A percentile compares a stretch with the other conserved stretches of the same genome.
phyloP scores from a whole-genome alignment of 2,113 vertebrate species.

The Patagioenas fasciata region DNA sequence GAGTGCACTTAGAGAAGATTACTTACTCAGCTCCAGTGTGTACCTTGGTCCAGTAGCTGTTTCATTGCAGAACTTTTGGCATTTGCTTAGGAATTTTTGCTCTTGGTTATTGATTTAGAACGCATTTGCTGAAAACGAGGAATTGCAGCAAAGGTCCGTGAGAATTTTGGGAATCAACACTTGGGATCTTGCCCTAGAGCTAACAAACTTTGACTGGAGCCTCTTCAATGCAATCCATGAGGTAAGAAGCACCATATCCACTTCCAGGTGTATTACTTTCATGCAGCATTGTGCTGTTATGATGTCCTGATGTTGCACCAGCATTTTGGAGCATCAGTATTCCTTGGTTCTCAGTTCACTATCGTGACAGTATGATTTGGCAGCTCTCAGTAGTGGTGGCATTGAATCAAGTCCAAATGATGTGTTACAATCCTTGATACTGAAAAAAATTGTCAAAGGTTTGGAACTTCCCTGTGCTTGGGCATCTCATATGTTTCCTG shows the following conservation, averaged over 20 bases:
- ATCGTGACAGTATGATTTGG: not conserved
- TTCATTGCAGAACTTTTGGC: not conserved
- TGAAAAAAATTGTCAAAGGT: not conserved
- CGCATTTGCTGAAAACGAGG: constrained; percentile 86
- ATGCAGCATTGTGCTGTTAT: not conserved
- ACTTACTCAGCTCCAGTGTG: constrained; percentile 16
- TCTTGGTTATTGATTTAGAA: constrained; percentile 75
- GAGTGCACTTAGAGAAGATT: constrained; percentile 64
- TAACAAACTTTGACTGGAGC: constrained; percentile 93
- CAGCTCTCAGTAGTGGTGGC: not conserved
- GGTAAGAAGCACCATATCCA: constrained; percentile 70
- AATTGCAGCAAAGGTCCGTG: constrained; percentile 84
- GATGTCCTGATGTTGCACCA: not conserved
- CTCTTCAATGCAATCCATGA: constrained; percentile 93
- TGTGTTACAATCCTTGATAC: not conserved
- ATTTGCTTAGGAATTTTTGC: constrained; percentile 35
- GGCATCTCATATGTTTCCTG: not conserved
- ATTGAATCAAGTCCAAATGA: not conserved
- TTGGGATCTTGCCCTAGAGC: constrained; percentile 92
- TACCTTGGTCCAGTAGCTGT: not conserved
- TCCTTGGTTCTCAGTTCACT: not conserved
- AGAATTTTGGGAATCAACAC: constrained; percentile 93
- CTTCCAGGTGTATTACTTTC: not conserved
- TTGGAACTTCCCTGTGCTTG: not conserved
- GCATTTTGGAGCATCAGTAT: not conserved